Evolutionary conservation across 2,113 vertebrate species (phyloP).

Genomic region (Seriola quinqueradiata): DNA sequence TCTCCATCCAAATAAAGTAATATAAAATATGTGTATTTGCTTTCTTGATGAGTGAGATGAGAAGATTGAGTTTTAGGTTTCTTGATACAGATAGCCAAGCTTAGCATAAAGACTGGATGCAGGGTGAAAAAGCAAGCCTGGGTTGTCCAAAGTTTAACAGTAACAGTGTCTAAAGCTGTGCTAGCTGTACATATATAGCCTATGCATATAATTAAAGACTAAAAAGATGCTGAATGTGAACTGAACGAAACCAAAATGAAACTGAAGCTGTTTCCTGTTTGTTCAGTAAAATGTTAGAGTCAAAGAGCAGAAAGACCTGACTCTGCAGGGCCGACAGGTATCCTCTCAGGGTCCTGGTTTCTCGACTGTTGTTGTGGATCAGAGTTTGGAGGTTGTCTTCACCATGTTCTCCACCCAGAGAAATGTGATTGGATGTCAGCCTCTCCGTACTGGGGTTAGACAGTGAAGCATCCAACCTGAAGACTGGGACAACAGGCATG

Average conservation of each 20-base stretch:
- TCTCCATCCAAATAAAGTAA: too few relatives aligned
- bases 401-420: background rate
- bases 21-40: too few relatives aligned
- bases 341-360: conserved; percentile 40
- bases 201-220: too few relatives aligned
- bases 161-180: too few relatives aligned
- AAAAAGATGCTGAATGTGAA: background rate
- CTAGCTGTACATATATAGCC: too few relatives aligned
- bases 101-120: too few relatives aligned
- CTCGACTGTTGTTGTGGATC: conserved; percentile 56
- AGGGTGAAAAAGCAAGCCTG: too few relatives aligned
- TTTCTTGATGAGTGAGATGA: too few relatives aligned
- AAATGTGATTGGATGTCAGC: background rate
- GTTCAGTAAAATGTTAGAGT: background rate
- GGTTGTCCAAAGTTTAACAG: too few relatives aligned
- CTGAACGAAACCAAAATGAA: background rate
- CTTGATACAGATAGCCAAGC: too few relatives aligned
- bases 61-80: too few relatives aligned
- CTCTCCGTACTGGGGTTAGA: background rate
- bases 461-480: conserved; percentile 7
- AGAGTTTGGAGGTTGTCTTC: conserved; percentile 17
- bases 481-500: conserved; percentile 35
- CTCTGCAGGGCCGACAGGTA: conserved; percentile 47
- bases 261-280: background rate
- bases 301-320: conserved; percentile 47